Percentiles rank a stretch among this genome's conserved stretches.
Conservation (phyloP, 2,888 invertebrate genomes). For the Microctonus aethiopoides region DNA sequence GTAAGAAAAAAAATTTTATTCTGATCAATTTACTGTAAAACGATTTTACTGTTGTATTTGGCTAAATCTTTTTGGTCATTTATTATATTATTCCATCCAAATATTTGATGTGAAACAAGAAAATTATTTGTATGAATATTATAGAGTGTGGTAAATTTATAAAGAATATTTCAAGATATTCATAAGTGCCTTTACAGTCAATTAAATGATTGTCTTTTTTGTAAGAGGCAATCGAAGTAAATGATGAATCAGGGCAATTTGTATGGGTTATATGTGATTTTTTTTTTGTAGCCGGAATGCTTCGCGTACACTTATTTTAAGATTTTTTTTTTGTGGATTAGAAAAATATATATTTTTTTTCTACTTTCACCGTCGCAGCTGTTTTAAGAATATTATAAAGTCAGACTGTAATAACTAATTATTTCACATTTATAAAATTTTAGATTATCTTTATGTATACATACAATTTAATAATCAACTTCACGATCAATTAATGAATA, state of each 20-base stretch:
- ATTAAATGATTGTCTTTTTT: constrained; percentile 33
- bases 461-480: background rate
- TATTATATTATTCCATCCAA: constrained; percentile 1
- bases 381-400: constrained; percentile 46
- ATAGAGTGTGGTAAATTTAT: background rate
- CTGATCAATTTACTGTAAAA: constrained; percentile 4
- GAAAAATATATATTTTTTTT: constrained; percentile 43
- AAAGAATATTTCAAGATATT: constrained; percentile 25
- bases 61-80: background rate
- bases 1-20: background rate
- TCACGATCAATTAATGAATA: background rate
- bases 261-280: constrained; percentile 48
- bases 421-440: constrained; percentile 18
- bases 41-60: constrained; percentile 14
- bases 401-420: constrained; percentile 16
- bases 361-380: constrained; percentile 53
- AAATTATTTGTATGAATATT: background rate
- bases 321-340: constrained; percentile 45
- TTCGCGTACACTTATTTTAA: constrained; percentile 61
- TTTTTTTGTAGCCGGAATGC: constrained; percentile 38
- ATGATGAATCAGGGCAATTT: constrained; percentile 43
- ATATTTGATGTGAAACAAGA: background rate
- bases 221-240: constrained; percentile 33
- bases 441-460: background rate
- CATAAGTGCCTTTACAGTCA: constrained; percentile 47